Evolutionary conservation across 2,797 vertebrate species (phyloP), one percentile per base, ranked within the genome.

Genomic region (Lacerta bilineata): DNA sequence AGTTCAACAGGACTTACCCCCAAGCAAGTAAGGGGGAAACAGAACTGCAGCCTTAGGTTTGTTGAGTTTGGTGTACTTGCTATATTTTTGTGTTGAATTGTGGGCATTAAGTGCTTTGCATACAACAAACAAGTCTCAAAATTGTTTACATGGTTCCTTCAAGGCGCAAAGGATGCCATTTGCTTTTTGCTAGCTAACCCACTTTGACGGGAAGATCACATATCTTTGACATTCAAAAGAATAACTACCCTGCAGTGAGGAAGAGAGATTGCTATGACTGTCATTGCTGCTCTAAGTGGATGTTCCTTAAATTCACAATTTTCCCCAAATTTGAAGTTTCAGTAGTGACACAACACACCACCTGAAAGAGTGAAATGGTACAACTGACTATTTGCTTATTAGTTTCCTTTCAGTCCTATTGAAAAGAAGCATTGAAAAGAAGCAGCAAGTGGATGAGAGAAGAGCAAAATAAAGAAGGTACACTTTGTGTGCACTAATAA

Each of bases 131-230:
- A 97, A 97, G 95, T 94, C 94, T 93, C 93, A 94, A 91, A 91
- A 87, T 90, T 91, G 96, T 96, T 96, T 96, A 95, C 94, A 95
- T 84, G 25, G 93, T 96, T 96, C 95, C 93, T 91, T 91, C 90
- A 86, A 96, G 96, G 95, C 95, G 96, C 92, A 95, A 95, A 95
- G 95, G 96, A 95, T 89, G 94, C 95, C 93, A 96, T 96, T 97
- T 97, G 95, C 95, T 94, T 96, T 97, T 97, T 96, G 96, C 95
- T 96, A 97, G 93, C 89, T 94, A 96, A 92, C 96, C 93, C 68
- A 94, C 90, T 95, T 95, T 96, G 96, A 96, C 95, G 96, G 95
- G 95, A 97, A 96, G 96, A 97, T 96, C 96, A 96, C 94, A 96
- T 93, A 93, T 90, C 94, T 90, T 94, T 94, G 92, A 91, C 90